Evolutionary conservation across 1,140 invertebrate species (phyloP).

Genomic region (Myzus persicae): DNA sequence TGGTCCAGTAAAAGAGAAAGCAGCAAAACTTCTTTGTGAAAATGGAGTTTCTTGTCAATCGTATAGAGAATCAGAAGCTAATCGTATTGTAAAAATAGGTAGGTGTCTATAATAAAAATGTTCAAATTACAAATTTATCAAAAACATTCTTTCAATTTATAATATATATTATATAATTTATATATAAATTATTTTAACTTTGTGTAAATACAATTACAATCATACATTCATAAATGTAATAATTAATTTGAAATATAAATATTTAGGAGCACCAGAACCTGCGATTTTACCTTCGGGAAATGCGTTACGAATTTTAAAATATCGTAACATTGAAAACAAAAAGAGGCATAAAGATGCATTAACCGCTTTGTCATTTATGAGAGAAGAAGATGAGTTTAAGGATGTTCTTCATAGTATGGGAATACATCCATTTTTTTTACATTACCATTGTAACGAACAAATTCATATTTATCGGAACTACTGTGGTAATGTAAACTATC

Average conservation of each 20-base stretch:
- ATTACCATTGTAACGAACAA: background rate
- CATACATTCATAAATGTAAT: no score
- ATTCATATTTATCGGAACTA: slow-evolving; percentile 18
- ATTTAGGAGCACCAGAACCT: slow-evolving; percentile 13
- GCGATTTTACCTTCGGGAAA: background rate
- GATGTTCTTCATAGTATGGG: background rate
- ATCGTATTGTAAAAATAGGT: background rate
- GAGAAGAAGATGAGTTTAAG: background rate
- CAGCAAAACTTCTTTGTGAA: background rate
- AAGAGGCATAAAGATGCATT: background rate
- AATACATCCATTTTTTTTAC: slow-evolving; percentile 12
- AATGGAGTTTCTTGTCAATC: background rate
- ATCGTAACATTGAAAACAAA: background rate
- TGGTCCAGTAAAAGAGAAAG: slow-evolving; percentile 18
- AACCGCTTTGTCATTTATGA: background rate
- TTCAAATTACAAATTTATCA: no score
- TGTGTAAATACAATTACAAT: no score
- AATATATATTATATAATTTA: no score
- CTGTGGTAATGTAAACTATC: background rate
- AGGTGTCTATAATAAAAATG: background rate
- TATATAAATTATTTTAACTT: no score
- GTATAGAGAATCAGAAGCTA: background rate
- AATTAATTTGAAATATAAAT: no score
- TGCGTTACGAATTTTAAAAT: background rate
- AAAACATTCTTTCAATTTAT: no score